Evolutionary conservation across 1,140 invertebrate species (phyloP).

Genomic region (Brachionus manjavacas): DNA sequence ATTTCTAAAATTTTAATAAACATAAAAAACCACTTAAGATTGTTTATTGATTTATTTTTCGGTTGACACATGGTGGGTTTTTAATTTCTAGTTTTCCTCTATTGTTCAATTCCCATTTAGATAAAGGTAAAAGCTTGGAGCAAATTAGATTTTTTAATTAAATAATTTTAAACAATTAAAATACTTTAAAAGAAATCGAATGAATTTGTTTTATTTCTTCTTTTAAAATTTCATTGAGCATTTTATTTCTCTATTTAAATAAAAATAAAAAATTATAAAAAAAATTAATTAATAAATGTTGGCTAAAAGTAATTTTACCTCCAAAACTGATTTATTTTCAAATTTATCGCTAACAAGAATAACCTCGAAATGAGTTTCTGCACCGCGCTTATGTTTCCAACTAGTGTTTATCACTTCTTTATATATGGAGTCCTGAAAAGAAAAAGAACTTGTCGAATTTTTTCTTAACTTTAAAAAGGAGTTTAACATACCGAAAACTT

Average conservation of each 20-base stretch:
- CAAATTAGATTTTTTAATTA: neutral
- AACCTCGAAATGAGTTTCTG: conserved; percentile 38
- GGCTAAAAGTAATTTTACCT: neutral
- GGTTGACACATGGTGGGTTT: conserved; percentile 18
- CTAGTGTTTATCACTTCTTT: conserved; percentile 30
- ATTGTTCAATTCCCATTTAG: neutral
- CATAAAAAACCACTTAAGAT: neutral
- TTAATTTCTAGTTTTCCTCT: neutral
- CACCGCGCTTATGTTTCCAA: conserved; percentile 5
- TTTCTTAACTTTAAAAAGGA: too few relatives aligned
- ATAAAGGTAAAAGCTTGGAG: neutral
- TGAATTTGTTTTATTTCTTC: conserved; percentile 39
- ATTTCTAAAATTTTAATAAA: neutral
- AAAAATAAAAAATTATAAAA: too few relatives aligned
- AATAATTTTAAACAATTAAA: neutral
- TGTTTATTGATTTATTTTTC: neutral
- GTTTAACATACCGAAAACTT: too few relatives aligned
- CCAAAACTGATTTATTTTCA: conserved; percentile 31
- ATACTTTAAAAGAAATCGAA: conserved; percentile 34
- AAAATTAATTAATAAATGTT: neutral
- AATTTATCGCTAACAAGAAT: conserved; percentile 24
- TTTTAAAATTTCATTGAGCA: conserved; percentile 8
- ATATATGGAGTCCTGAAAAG: neutral
- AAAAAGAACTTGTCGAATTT: too few relatives aligned
- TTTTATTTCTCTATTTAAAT: conserved; percentile 24